Percentiles rank a stretch among this genome's conserved stretches.
Evolutionary conservation across 1,140 invertebrate species (phyloP).

Genomic region (Sarcophaga bullata): DNA sequence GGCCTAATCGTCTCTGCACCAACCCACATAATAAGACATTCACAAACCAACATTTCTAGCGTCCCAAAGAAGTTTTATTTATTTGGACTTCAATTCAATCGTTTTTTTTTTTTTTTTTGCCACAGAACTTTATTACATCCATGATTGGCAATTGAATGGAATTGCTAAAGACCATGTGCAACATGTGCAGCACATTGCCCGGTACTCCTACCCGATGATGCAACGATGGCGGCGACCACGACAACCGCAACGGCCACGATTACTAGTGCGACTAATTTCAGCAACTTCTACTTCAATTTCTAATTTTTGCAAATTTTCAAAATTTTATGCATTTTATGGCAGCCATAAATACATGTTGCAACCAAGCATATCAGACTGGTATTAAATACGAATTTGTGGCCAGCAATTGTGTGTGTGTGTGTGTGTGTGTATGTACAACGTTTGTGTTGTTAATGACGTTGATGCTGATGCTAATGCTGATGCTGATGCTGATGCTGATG

Average conservation of each 20-base stretch:
- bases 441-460: background rate
- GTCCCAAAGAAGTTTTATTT: background rate
- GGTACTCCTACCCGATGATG: background rate
- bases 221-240: background rate
- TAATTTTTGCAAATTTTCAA: constrained; percentile 25
- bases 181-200: background rate
- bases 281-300: background rate
- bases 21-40: too few species aligned
- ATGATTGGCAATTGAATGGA: background rate
- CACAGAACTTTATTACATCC: background rate
- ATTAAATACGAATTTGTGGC: too few species aligned
- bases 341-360: constrained; percentile 30
- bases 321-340: constrained; percentile 28
- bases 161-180: background rate
- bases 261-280: background rate
- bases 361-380: background rate
- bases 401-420: background rate
- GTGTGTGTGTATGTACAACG: constrained; percentile 11
- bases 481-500: background rate
- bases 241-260: background rate
- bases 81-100: background rate
- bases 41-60: background rate
- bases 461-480: background rate
- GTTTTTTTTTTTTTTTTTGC: too few species aligned
- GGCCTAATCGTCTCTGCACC: too few species aligned